phyloP scores from a whole-genome alignment of 2,113 vertebrate species.

The Fregetta grallaria region DNA sequence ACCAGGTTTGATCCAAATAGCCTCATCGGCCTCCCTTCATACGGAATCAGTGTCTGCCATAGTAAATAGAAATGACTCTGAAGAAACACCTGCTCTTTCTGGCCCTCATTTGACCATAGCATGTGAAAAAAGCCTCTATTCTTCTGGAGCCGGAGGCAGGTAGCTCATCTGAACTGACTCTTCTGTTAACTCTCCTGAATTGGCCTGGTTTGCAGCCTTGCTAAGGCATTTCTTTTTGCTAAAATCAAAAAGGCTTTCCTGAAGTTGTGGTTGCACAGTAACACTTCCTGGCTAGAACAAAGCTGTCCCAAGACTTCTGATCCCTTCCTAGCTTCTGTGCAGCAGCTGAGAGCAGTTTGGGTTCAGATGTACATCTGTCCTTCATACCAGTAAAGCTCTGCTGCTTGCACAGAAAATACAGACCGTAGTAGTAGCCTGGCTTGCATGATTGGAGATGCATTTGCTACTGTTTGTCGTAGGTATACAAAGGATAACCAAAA shows the following conservation, averaged over 20 bases:
- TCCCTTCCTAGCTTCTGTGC: neutral
- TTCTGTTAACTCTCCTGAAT: no score
- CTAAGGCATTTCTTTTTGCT: neutral
- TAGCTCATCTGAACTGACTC: neutral
- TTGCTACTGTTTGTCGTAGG: neutral
- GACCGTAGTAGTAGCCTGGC: neutral
- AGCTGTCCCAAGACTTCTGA: neutral
- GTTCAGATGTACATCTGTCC: neutral
- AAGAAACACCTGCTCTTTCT: neutral
- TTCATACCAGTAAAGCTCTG: neutral
- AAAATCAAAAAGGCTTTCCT: accelerated
- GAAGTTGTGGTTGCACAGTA: neutral
- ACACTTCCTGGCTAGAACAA: accelerated
- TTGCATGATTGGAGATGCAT: accelerated
- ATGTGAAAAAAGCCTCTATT: neutral
- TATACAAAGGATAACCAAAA: neutral
- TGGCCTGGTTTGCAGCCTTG: neutral
- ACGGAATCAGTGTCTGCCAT: neutral
- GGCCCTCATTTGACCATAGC: neutral
- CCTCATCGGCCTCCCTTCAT: neutral
- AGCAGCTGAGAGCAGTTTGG: neutral
- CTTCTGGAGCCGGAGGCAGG: neutral
- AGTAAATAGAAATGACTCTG: neutral
- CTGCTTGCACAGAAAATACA: neutral
- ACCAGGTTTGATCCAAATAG: neutral